Conservation (phyloP, 1,140 invertebrate genomes). For the Vanessa atalanta region DNA sequence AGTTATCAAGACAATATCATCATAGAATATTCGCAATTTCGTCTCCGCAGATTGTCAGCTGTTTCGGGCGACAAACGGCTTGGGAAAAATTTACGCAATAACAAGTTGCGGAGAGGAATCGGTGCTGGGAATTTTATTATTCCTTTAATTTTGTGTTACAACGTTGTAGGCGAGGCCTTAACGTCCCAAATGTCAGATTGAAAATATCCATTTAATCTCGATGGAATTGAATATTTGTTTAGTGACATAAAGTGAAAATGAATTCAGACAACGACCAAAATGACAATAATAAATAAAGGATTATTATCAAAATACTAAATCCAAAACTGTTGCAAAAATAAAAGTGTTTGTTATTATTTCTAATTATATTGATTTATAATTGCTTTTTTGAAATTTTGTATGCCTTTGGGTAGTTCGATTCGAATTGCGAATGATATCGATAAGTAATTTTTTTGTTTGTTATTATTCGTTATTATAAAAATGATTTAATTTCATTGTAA, state of each 20-base stretch:
- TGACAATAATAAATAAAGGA: too few relatives aligned
- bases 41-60: conserved; percentile 14
- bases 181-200: not conserved
- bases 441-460: too few relatives aligned
- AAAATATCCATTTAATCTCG: conserved; percentile 1
- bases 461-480: too few relatives aligned
- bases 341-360: too few relatives aligned
- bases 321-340: too few relatives aligned
- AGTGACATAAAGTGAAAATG: not conserved
- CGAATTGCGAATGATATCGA: too few relatives aligned
- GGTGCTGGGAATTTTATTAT: conserved; percentile 22
- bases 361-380: too few relatives aligned
- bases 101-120: conserved; percentile 22
- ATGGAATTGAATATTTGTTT: not conserved
- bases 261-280: too few relatives aligned
- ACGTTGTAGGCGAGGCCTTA: not conserved
- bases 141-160: conserved; percentile 9
- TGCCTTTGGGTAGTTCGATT: too few relatives aligned
- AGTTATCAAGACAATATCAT: conserved; percentile 8
- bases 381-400: too few relatives aligned
- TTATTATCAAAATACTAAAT: too few relatives aligned
- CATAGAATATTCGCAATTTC: conserved; percentile 3
- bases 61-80: conserved; percentile 23
- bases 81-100: conserved; percentile 31
- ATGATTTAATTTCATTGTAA: too few relatives aligned